Conservation (phyloP, 2,113 vertebrate genomes). For the Gadus macrocephalus region DNA sequence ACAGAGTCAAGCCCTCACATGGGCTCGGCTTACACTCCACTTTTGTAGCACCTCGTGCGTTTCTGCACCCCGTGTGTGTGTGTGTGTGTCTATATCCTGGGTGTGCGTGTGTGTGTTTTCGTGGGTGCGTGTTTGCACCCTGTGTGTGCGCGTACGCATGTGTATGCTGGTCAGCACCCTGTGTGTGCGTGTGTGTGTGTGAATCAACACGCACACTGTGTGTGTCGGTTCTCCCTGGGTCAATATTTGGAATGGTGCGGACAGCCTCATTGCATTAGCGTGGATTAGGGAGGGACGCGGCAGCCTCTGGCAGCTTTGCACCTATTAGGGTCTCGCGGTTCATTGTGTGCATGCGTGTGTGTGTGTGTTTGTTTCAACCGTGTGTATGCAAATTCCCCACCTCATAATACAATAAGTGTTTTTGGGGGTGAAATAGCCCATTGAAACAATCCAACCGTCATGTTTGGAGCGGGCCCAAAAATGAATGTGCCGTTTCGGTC, state of each 20-base stretch:
- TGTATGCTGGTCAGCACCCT: neutral
- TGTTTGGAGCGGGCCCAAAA: conserved; percentile 54
- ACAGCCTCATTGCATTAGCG: conserved; percentile 65
- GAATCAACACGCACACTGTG: conserved; percentile 4
- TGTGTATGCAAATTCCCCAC: conserved; percentile 50
- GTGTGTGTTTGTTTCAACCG: conserved; percentile 7
- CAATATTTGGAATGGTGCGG: conserved; percentile 76
- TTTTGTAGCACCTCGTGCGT: conserved; percentile 50
- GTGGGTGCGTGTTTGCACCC: conserved; percentile 26
- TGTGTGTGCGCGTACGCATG: conserved; percentile 17
- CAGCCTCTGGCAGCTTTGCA: conserved; percentile 59
- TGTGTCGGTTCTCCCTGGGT: conserved; percentile 61
- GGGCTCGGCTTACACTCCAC: conserved; percentile 61
- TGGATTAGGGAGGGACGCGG: conserved; percentile 64
- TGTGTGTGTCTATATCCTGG: neutral
- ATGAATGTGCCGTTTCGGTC: conserved; percentile 45
- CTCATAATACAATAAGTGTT: conserved; percentile 20
- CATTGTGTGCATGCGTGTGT: conserved; percentile 1
- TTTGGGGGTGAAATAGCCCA: conserved; percentile 33
- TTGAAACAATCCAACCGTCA: conserved; percentile 51
- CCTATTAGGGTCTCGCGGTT: conserved; percentile 40
- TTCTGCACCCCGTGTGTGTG: conserved; percentile 39
- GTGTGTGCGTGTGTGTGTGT: conserved; percentile 33
- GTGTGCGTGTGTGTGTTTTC: neutral
- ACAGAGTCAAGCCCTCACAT: conserved; percentile 44